These are phyloP conservation scores for Stichopus chloronotus DNA, from an alignment of 35 echinoderm and acorn worm genomes.

Conservation along the genomic window DNA sequence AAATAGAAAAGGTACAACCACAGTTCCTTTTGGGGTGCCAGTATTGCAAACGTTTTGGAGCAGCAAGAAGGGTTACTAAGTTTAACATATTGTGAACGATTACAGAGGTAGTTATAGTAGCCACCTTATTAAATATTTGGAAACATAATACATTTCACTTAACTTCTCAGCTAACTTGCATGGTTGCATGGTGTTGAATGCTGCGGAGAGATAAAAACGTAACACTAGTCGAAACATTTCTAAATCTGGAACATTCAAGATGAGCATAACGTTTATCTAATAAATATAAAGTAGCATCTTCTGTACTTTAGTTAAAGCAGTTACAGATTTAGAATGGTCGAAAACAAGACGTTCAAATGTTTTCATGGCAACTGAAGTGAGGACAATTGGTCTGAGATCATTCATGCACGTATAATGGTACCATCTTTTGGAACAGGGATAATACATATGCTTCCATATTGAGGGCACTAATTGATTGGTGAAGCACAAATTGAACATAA, in stretches of 20 bases:
- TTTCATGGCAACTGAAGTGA: constrained; percentile 53
- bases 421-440: constrained; percentile 26
- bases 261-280: not conserved
- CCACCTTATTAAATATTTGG: constrained; percentile 14
- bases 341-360: constrained; percentile 24
- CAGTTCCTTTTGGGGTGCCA: constrained; percentile 31
- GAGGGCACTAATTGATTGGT: not conserved
- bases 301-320: not conserved
- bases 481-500: constrained; percentile 59
- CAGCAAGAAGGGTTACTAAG: not conserved
- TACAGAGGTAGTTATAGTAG: constrained; percentile 21
- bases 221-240: not conserved
- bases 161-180: constrained; percentile 19
- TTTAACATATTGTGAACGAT: constrained; percentile 10
- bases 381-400: constrained; percentile 14
- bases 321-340: not conserved
- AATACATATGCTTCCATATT: constrained; percentile 19
- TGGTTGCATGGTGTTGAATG: constrained; percentile 51
- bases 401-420: constrained; percentile 15
- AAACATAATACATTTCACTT: not conserved
- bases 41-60: not conserved
- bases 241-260: not conserved
- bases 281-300: constrained; percentile 23
- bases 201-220: constrained; percentile 37
- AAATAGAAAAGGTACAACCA: constrained; percentile 38